phyloP scores from a whole-genome alignment of 2,888 invertebrate genomes.

The Doris montereyensis region DNA sequence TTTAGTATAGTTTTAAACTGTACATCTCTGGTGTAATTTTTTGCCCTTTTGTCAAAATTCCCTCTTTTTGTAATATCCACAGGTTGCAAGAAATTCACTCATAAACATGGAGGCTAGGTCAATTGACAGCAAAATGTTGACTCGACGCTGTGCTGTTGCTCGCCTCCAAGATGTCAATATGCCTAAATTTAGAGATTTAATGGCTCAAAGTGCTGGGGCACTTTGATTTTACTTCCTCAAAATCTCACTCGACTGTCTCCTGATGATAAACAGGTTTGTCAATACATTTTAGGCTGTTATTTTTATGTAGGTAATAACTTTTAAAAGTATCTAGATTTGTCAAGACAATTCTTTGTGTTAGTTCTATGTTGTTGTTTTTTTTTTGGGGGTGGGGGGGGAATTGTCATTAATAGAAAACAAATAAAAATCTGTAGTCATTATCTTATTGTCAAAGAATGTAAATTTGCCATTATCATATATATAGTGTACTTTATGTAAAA shows the following conservation, averaged over 20 bases:
- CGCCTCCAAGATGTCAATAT: conserved; percentile 85
- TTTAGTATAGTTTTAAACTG: too few relatives aligned
- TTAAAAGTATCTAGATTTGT: background rate
- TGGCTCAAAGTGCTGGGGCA: conserved; percentile 81
- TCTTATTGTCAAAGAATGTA: background rate
- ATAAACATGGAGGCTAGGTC: conserved; percentile 92
- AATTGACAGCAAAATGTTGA: conserved; percentile 86
- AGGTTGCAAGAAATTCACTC: conserved; percentile 85
- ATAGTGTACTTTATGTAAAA: too few relatives aligned
- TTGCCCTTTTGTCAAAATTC: too few relatives aligned
- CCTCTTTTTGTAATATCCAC: too few relatives aligned
- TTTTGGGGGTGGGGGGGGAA: too few relatives aligned
- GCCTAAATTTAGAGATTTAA: conserved; percentile 76
- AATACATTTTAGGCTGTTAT: background rate
- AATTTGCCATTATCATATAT: too few relatives aligned
- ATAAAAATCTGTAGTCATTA: too few relatives aligned
- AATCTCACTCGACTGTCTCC: conserved; percentile 79
- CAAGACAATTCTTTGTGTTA: background rate
- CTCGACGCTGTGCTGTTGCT: conserved; percentile 90
- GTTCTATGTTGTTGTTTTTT: too few relatives aligned
- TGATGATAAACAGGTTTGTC: conserved; percentile 74
- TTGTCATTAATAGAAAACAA: too few relatives aligned
- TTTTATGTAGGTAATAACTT: background rate
- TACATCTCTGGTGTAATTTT: too few relatives aligned
- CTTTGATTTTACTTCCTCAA: conserved; percentile 87